These are phyloP conservation scores for Arenicola marina DNA, from an alignment of 2,888 invertebrate genomes.

Conservation along the genomic window DNA sequence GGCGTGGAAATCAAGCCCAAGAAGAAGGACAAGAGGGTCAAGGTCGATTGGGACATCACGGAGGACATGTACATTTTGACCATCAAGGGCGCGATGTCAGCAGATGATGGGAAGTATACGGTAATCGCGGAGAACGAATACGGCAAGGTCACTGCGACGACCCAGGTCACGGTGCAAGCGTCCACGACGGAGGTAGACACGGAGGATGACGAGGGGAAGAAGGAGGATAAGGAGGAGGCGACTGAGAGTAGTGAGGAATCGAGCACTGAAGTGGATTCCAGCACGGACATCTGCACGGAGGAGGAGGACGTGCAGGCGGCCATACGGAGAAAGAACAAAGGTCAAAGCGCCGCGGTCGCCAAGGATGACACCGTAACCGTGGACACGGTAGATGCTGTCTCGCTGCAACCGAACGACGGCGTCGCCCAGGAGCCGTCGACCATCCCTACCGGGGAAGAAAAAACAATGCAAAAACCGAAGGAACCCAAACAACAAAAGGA, in stretches of 20 bases:
- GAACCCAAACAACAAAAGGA: no score
- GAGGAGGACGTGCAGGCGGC: no score
- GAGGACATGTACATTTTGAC: conserved; percentile 17
- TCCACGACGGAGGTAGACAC: conserved; percentile 16
- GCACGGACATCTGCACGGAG: no score
- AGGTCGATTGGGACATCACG: conserved; percentile 10
- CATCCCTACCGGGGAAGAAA: neutral
- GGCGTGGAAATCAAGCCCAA: conserved; percentile 33
- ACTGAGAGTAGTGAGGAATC: neutral
- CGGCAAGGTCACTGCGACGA: no score
- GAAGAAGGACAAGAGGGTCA: conserved; percentile 15
- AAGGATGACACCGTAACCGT: neutral
- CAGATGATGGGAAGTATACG: conserved; percentile 28
- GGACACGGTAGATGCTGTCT: neutral
- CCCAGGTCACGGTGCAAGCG: conserved; percentile 22
- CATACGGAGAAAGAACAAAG: neutral
- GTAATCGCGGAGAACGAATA: conserved; percentile 27
- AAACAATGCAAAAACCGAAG: no score
- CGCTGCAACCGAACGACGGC: no score
- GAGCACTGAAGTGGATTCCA: no score
- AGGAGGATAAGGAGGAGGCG: neutral
- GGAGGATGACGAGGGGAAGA: conserved; percentile 5
- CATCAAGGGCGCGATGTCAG: conserved; percentile 17
- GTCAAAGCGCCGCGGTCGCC: neutral
- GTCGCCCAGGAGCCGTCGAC: neutral